Evolutionary conservation across 1,140 invertebrate genomes (phyloP), one percentile per base, ranked within the genome.

Genomic region (Rhyzopertha dominica): DNA sequence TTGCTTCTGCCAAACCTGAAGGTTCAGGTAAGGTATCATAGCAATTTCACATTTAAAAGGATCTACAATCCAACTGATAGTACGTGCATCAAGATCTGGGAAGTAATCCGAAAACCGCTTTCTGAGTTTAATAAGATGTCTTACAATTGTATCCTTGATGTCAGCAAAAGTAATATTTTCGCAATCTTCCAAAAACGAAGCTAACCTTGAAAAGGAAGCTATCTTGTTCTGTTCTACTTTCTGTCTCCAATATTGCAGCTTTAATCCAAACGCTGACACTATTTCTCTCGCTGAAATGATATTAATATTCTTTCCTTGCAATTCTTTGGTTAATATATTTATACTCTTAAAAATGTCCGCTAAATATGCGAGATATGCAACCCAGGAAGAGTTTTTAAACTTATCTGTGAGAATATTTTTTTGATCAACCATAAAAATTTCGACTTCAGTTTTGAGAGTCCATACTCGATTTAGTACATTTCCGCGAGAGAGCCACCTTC

Each of bases 391-490:
- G 47, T 53, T 50, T 50, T 45, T 39, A 50, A 50, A 50, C 47
- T 45, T 50, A 50, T 50, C 43, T 46, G 42, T 43, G 47, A 53
- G 51, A 53, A 50, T 43, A 53, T 45, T 31, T 34, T 40, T 45
- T 43, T 49, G 38, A 49, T 52, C 45, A 52, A 52, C 38, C 49
- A 52, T 52, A 52, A 48, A 49, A 49, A 42, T 47, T 47, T 47
- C 38, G 35, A 47, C 23, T 47, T 47, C 43, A 47, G 37, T 47
- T 47, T 47, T 45, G 43, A 41, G 35, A 39, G 34, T 30, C 37
- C 47, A 44, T 37, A 44, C 42, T 50, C 53, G 37, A 41, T 52
- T 48, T 38, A 54, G 45, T 49, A 54, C 49, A 51, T 57, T 57
- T 55, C 53, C 40, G 37, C 38, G 49, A 23, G 44, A 51, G 31